Evolutionary conservation across 2,797 vertebrate species (phyloP), one percentile per base, ranked within the genome.

Genomic region (Paramormyrops hopkinsi): DNA sequence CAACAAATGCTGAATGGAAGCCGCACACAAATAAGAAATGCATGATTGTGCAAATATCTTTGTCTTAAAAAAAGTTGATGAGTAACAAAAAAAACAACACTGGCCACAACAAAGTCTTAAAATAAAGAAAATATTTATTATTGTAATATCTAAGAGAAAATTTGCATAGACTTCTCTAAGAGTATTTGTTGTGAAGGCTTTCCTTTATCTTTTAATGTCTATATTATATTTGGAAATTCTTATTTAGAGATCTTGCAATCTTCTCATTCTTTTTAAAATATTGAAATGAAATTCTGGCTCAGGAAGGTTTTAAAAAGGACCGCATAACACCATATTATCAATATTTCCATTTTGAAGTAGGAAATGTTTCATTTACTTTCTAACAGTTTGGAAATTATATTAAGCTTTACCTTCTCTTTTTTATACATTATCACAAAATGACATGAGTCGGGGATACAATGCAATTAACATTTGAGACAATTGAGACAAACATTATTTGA

Each of bases 381-480:
- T 14, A 29, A 25, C 17, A 33, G 8, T 87, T 14, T 44, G 33
- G 8, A 41, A 56, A 59, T 87, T 87, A 41, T 53, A 87, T 87
- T 90, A 90, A 88, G 54, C 69, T 87, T 79, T 22, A 62, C 88
- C 89, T 69, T 33, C 89, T 88, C 87, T 87, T 90, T 87, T 93
- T 90, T 90, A 90, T 89, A 90, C 90, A 89, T 90, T 92, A 89
- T 86, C 85, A 92, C 86, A 92, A 90, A 90, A 89, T 44, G 69
- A 65, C 86, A 89, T 2, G 76, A 90, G 88, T 69, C 37, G 73
- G 91, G 90, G 89, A 90, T 51, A 9, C 46, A 82, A 90, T 69
- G 73, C 87, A 91, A 93, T 91, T 91, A 91, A 89, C 69, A 25
- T 88, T 84, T 69, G 79, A 88, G 6, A 89, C 87, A 84, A 90